These are phyloP conservation scores for Tanytarsus gracilentus DNA, from an alignment of 2,888 invertebrate genomes.

Conservation along the genomic window DNA sequence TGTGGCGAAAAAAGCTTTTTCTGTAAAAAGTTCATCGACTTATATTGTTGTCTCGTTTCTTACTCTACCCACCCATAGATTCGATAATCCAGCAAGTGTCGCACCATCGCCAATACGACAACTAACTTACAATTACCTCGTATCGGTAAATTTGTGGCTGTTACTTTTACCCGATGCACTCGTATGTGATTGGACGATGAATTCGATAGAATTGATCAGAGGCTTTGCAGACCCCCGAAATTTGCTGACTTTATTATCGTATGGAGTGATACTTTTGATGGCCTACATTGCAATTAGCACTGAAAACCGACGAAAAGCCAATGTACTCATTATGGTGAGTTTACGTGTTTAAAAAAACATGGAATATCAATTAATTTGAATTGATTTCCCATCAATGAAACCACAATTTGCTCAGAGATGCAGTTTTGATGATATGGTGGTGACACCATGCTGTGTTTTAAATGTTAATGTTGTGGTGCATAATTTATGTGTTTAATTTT, in stretches of 20 bases:
- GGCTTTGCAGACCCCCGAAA: constrained; percentile 73
- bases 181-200: constrained; percentile 99
- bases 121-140: constrained; percentile 85
- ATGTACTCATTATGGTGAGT: constrained; percentile 58
- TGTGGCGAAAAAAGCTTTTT: constrained; percentile 11
- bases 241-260: constrained; percentile 64
- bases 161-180: constrained; percentile 79
- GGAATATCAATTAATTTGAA: background rate
- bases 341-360: background rate
- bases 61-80: constrained; percentile 46
- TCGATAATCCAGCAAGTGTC: constrained; percentile 95
- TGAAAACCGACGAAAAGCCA: constrained; percentile 53
- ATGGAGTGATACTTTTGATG: constrained; percentile 52
- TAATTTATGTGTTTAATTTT: no score
- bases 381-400: background rate
- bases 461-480: no score
- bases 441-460: background rate
- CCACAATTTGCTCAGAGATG: background rate
- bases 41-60: constrained; percentile 32
- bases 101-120: constrained; percentile 74
- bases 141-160: constrained; percentile 84
- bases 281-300: constrained; percentile 48
- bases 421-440: constrained; percentile 3
- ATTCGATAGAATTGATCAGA: constrained; percentile 77
- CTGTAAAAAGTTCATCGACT: background rate